Evolutionary conservation across 2,888 invertebrate species (phyloP).

Genomic region (Apamea anceps): DNA sequence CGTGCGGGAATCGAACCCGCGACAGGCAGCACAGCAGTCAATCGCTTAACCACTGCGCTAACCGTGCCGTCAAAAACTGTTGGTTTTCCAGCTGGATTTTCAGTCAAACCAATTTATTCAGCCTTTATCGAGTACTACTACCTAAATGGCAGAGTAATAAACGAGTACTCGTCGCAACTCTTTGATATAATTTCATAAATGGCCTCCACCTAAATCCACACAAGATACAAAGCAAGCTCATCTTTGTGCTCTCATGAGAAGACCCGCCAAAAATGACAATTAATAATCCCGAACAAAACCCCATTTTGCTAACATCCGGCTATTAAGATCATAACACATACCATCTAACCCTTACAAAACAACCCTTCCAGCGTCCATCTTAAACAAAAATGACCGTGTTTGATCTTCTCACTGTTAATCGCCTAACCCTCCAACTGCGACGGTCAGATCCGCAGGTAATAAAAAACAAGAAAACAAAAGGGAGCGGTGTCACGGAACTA

Average conservation of each 20-base stretch:
- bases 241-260: slow-evolving; percentile 53
- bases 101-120: neutral
- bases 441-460: slow-evolving; percentile 78
- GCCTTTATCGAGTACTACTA: neutral
- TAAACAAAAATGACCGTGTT: slow-evolving; percentile 75
- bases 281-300: slow-evolving; percentile 65
- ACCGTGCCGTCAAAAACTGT: too few species aligned
- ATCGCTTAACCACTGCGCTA: too few species aligned
- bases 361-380: slow-evolving; percentile 75
- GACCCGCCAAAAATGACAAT: slow-evolving; percentile 48
- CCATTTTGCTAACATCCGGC: slow-evolving; percentile 74
- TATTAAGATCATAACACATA: slow-evolving; percentile 73
- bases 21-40: too few species aligned
- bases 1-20: too few species aligned
- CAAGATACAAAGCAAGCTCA: neutral
- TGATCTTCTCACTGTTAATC: slow-evolving; percentile 79
- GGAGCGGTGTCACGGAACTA: slow-evolving; percentile 83
- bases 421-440: slow-evolving; percentile 75
- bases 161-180: neutral
- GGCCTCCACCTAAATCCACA: neutral
- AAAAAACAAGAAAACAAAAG: slow-evolving; percentile 84
- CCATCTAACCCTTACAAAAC: slow-evolving; percentile 68
- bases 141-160: neutral
- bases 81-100: too few species aligned
- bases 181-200: neutral